Percentiles rank a stretch among this genome's conserved stretches.
Conservation (phyloP, 2,888 invertebrate species). For the Drosophila cognata region DNA sequence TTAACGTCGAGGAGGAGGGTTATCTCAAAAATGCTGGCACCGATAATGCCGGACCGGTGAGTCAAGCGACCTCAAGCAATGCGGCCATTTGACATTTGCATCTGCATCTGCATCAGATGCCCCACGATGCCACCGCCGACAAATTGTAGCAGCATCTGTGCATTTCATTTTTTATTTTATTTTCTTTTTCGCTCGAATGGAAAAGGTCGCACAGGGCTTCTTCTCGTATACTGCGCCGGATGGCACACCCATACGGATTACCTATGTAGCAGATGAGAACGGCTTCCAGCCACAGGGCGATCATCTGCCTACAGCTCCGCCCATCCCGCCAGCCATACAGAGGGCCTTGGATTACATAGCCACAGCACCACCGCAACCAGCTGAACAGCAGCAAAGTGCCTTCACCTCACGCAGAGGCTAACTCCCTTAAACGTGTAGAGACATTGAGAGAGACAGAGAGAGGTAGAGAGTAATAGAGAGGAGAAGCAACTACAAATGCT, state of each 20-base stretch:
- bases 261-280: constrained; percentile 89
- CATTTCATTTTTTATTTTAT: constrained; percentile 1
- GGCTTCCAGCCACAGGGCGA: constrained; percentile 88
- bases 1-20: constrained; percentile 87
- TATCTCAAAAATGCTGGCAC: constrained; percentile 87
- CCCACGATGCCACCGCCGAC: constrained; percentile 35
- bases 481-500: constrained; percentile 6
- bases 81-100: constrained; percentile 62
- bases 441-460: neutral
- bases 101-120: constrained; percentile 27
- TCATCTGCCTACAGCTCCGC: constrained; percentile 87
- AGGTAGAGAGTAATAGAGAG: neutral
- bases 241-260: constrained; percentile 87
- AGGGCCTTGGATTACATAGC: constrained; percentile 89
- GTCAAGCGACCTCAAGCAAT: constrained; percentile 26
- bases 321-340: constrained; percentile 89
- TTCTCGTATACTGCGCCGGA: constrained; percentile 88
- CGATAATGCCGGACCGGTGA: constrained; percentile 86
- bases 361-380: constrained; percentile 86
- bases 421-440: neutral
- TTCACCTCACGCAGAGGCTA: constrained; percentile 75
- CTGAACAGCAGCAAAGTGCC: constrained; percentile 64
- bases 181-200: neutral
- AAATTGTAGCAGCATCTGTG: constrained; percentile 33
- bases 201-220: constrained; percentile 87